Evolutionary conservation across 2,888 invertebrate species (phyloP).

Genomic region (Mesoligia furuncula): DNA sequence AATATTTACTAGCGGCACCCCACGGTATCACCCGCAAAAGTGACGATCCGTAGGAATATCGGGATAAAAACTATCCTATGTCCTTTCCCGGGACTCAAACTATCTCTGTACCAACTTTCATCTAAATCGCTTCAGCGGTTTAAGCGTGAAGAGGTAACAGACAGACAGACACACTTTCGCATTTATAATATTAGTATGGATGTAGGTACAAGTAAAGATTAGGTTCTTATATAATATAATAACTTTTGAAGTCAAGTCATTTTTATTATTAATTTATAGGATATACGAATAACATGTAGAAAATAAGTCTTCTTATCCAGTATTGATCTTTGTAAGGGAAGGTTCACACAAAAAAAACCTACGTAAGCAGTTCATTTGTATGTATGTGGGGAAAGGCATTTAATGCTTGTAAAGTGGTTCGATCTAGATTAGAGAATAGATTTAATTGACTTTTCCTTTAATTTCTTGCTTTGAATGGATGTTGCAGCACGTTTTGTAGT

Average conservation of each 20-base stretch:
- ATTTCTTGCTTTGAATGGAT: constrained; percentile 8
- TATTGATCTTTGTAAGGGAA: constrained; percentile 1
- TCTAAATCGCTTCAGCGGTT: no score
- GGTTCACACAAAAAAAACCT: constrained; percentile 18
- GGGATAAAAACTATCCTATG: no score
- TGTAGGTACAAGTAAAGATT: background rate
- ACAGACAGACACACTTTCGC: no score
- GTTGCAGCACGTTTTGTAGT: background rate
- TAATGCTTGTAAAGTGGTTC: constrained; percentile 55
- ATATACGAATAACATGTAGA: background rate
- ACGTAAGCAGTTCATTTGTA: constrained; percentile 47
- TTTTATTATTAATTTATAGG: background rate
- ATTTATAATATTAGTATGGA: no score
- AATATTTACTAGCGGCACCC: no score
- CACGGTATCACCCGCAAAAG: no score
- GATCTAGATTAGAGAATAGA: constrained; percentile 31
- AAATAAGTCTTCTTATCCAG: constrained; percentile 1
- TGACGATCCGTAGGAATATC: no score
- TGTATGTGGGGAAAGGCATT: constrained; percentile 43
- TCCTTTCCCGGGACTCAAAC: no score
- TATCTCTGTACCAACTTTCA: no score
- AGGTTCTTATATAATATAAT: background rate
- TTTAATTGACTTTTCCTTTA: constrained; percentile 27
- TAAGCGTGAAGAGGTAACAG: no score
- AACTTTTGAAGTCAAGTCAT: background rate